Evolutionary conservation across 35 echinoderm and acorn worm species (phyloP), one percentile per base, ranked within the genome.

Genomic region (Heliocidaris tuberculata): DNA sequence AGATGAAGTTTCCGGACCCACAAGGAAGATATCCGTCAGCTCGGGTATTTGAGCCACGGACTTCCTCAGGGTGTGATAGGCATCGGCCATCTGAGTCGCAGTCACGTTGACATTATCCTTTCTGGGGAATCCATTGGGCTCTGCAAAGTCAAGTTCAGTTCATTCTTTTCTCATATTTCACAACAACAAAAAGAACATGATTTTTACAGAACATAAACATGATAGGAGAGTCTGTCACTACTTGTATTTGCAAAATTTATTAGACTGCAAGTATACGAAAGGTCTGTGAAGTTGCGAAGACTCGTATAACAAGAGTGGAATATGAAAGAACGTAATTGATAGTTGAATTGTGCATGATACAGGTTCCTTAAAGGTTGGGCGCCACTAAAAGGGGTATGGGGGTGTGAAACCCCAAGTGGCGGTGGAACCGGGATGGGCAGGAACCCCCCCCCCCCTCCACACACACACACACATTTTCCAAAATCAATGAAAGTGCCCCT

Each of bases 1-100:
- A 92, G 47, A 1, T 27, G 90, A 92, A 4, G n/a, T 30, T 27
- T 92, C 90, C 9, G 90, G 90, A 31, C 90, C 90, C 47, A 92
- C 42, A 56, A 92, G 42, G 48, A 92, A 48, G 19, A 48, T 48
- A 92, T 48, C 49, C 47, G 31, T 19, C 31, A 92, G 48, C 13
- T 12, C 31, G n/a, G 90, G 49, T 30, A 30, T 4, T 47, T 11
- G 9, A 11, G 47, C 15, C 5, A 92, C 48, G 48, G 48, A 30
- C 10, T 92, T 92, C 15, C 90, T 42, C 1, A 92, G 49, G 5
- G 48, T 48, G 12, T 56, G 90, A 54, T 16, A 92, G 4, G 90
- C 31, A 19, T 92, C 50, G 31, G 90, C 90, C 50, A 92, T 48
- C 48, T 92, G 90, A 3, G 31, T 30, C 13, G 48, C 31, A 52